Percentiles rank a stretch among this genome's conserved stretches.
Evolutionary conservation across 2,113 vertebrate species (phyloP).

Genomic region (Aspidoscelis tigris): DNA sequence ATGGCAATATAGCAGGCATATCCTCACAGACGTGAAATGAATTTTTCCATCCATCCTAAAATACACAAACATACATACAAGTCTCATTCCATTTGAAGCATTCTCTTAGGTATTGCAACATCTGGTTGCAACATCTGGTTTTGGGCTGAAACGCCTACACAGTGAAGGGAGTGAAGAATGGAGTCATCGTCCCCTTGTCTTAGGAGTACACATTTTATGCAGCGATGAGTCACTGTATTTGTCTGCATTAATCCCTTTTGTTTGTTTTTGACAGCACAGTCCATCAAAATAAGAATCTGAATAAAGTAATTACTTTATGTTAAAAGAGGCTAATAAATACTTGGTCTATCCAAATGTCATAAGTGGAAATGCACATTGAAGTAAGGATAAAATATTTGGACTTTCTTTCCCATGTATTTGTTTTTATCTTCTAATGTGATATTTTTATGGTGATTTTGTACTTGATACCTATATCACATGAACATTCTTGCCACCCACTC

Average conservation of each 20-base stretch:
- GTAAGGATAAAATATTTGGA: not conserved
- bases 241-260: slow-evolving; percentile 6
- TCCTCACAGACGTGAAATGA: too few relatives aligned
- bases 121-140: slow-evolving; percentile 23
- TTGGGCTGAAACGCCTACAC: slow-evolving; percentile 26
- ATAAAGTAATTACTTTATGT: slow-evolving; percentile 6
- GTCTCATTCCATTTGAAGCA: not conserved
- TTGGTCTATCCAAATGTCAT: not conserved
- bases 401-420: too few relatives aligned
- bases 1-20: too few relatives aligned
- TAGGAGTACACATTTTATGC: slow-evolving; percentile 2
- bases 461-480: not conserved
- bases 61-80: not conserved
- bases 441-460: not conserved
- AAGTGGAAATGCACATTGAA: not conserved
- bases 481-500: not conserved
- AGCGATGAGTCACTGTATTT: slow-evolving; percentile 1
- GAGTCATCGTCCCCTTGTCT: slow-evolving; percentile 24
- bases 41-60: not conserved
- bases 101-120: slow-evolving; percentile 5
- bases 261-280: slow-evolving; percentile 25
- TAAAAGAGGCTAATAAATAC: not conserved
- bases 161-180: slow-evolving; percentile 22
- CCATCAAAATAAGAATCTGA: slow-evolving; percentile 10
- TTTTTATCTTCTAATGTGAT: not conserved